Evolutionary conservation across 2,113 vertebrate species (phyloP).

Genomic region (Cyprinodon variegatus): DNA sequence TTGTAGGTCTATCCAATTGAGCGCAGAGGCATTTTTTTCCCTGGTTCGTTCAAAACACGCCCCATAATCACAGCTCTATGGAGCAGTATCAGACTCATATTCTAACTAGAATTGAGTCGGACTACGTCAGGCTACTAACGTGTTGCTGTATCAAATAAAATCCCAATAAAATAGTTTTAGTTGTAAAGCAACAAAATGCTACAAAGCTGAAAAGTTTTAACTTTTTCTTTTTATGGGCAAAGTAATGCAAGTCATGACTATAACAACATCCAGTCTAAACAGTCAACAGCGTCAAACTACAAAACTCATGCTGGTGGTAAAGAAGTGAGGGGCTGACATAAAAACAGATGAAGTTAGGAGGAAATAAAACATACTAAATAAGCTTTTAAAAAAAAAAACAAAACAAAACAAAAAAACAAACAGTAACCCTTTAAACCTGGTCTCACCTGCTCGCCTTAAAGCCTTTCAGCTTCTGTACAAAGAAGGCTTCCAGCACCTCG

Average conservation of each 20-base stretch:
- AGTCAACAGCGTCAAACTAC: not conserved
- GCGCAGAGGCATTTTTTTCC: too few relatives aligned
- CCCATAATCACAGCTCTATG: too few relatives aligned
- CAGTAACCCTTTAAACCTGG: not conserved
- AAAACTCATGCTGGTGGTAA: constrained; percentile 30
- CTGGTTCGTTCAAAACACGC: too few relatives aligned
- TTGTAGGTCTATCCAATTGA: too few relatives aligned
- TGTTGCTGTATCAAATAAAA: too few relatives aligned
- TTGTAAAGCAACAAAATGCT: not conserved
- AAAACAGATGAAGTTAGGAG: constrained; percentile 9
- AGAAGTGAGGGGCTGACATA: constrained; percentile 7
- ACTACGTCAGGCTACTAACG: too few relatives aligned
- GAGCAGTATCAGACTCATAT: too few relatives aligned
- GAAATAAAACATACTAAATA: constrained; percentile 4
- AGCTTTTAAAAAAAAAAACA: not conserved
- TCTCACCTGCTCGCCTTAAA: constrained; percentile 97
- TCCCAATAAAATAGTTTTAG: not conserved
- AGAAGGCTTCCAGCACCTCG: constrained; percentile 96
- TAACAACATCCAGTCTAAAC: not conserved
- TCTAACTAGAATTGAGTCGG: too few relatives aligned
- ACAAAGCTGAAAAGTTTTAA: not conserved
- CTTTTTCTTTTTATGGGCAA: not conserved
- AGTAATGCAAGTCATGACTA: not conserved
- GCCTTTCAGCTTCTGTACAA: constrained; percentile 99
- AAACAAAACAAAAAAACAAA: not conserved